phyloP scores from a whole-genome alignment of 2,888 invertebrate species.

The Amphiduros pacificus region DNA sequence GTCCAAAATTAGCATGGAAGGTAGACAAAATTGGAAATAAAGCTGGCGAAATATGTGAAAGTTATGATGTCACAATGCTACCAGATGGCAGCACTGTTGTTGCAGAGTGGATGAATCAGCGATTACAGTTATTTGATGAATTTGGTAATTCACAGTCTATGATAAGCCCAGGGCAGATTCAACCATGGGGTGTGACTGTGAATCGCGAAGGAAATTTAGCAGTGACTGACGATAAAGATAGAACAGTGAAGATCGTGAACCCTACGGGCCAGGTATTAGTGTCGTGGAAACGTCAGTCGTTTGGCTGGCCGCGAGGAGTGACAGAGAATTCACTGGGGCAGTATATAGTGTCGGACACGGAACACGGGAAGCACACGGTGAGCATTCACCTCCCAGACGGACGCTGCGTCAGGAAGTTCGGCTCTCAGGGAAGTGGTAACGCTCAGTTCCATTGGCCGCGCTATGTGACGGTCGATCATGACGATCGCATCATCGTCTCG shows the following conservation, averaged over 20 bases:
- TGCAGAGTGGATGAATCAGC: slow-evolving; percentile 42
- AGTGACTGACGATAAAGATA: slow-evolving; percentile 36
- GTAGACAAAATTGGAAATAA: slow-evolving; percentile 25
- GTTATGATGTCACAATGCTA: slow-evolving; percentile 28
- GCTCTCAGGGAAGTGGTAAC: slow-evolving; percentile 52
- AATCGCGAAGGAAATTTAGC: slow-evolving; percentile 36
- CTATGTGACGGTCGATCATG: slow-evolving; percentile 59
- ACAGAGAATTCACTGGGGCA: slow-evolving; percentile 45
- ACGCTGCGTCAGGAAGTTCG: slow-evolving; percentile 31
- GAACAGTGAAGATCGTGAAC: slow-evolving; percentile 35
- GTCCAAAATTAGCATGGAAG: slow-evolving; percentile 26
- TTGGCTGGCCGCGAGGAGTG: slow-evolving; percentile 41
- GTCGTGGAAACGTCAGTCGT: slow-evolving; percentile 37
- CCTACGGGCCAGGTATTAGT: slow-evolving; percentile 29
- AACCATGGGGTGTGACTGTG: slow-evolving; percentile 39
- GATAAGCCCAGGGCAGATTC: slow-evolving; percentile 33
- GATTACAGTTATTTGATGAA: slow-evolving; percentile 37
- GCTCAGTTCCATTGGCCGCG: slow-evolving; percentile 61
- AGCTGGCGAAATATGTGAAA: slow-evolving; percentile 29
- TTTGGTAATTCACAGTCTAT: slow-evolving; percentile 32
- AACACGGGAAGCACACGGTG: slow-evolving; percentile 35
- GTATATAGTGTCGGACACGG: slow-evolving; percentile 61
- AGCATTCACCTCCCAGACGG: slow-evolving; percentile 31
- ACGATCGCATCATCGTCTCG: slow-evolving; percentile 58
- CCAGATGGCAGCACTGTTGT: slow-evolving; percentile 36